Evolutionary conservation across 1,140 invertebrate genomes (phyloP), one percentile per base, ranked within the genome.

Genomic region (Ectropis grisescens): DNA sequence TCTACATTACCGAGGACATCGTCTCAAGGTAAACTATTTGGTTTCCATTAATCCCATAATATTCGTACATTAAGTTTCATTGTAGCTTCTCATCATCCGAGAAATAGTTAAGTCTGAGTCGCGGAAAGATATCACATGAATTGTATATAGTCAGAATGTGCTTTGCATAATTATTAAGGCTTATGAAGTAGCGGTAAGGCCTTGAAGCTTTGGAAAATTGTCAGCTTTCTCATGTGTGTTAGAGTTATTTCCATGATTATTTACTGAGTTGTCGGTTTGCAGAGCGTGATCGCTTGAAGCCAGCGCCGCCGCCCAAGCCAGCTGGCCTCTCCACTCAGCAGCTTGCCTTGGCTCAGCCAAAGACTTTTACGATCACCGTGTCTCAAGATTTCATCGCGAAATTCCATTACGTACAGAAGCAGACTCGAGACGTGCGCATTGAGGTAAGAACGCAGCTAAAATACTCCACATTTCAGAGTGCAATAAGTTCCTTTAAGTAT

Each of bases 1-100:
- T 95, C 93, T 54, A 95, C 93, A 60, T 89, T 96, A 76, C 93
- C 93, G 60, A 87, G 93, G 86, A 94, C 91, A 72, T 94, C 93
- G 52, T 94, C 92, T 45, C 93, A 95, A 93, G 93, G 93, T 95
- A 93, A 91, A n/a, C n/a, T 72, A 29, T 11, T 37, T 37, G 22
- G 19, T 12, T 22, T n/a, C n/a, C n/a, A n/a, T 31, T 16, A 16
- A 31, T n/a, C n/a, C n/a, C n/a, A n/a, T n/a, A n/a, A n/a, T n/a
- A n/a, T n/a, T n/a, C n/a, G n/a, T n/a, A n/a, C n/a, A n/a, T n/a
- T n/a, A n/a, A n/a, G n/a, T n/a, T n/a, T n/a, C n/a, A n/a, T n/a
- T n/a, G 7, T 16, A 13, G 31, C 33, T 37, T 34, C 16, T 4
- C 8, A 37, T 12, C 33, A 33, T 8, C 27, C 27, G 2, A 29